A percentile compares a stretch with the other conserved stretches of the same genome.
These are phyloP conservation scores for Percina caprodes DNA, from an alignment of 2,113 vertebrate species.

Conservation along the genomic window DNA sequence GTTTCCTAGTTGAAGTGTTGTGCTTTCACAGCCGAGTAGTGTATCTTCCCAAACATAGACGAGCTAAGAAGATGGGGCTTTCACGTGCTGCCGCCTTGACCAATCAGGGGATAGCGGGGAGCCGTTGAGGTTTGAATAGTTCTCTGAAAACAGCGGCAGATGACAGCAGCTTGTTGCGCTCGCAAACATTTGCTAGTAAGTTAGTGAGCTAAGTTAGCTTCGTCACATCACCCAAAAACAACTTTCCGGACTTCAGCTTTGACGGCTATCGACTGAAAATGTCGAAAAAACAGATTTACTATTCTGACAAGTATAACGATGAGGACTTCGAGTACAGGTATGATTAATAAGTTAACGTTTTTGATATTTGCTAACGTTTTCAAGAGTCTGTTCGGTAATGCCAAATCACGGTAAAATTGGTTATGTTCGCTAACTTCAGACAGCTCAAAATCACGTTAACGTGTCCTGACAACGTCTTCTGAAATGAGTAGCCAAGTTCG, in stretches of 20 bases:
- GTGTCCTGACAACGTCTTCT: neutral
- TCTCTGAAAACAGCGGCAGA: slow-evolving; percentile 64
- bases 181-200: neutral
- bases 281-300: slow-evolving; percentile 85
- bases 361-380: neutral
- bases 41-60: neutral
- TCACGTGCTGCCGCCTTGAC: slow-evolving; percentile 36
- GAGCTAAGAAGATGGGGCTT: neutral
- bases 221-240: neutral
- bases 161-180: slow-evolving; percentile 48
- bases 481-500: neutral
- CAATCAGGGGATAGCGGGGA: slow-evolving; percentile 68
- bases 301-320: slow-evolving; percentile 86
- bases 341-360: neutral
- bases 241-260: neutral
- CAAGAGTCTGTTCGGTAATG: slow-evolving; percentile 6
- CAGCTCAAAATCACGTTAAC: neutral
- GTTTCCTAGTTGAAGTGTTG: too few species aligned
- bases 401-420: neutral
- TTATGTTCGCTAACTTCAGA: too few species aligned
- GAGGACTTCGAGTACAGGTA: slow-evolving; percentile 86
- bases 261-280: slow-evolving; percentile 49
- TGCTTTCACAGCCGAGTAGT: neutral
- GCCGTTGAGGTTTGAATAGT: slow-evolving; percentile 79
- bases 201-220: neutral